Base-by-base conservation (phyloP, 2,888 invertebrate species). In the Drepanosiphum platanoidis region DNA sequence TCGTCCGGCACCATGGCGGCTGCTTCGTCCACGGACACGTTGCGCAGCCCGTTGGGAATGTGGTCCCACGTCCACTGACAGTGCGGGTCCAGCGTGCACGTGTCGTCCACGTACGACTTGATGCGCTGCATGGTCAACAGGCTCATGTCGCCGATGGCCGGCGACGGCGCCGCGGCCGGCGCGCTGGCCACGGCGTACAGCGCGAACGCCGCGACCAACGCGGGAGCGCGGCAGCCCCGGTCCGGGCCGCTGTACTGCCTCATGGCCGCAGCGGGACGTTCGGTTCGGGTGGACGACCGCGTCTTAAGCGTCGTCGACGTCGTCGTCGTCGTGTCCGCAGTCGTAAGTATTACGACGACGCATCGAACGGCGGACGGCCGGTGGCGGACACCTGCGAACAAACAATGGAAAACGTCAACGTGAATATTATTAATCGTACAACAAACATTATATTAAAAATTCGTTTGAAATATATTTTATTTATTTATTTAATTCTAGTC, bases 31-130 rank as follows among this genome's bases (percentile, higher is more conserved):
- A 15, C 61, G 34, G 86, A 36, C 61, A 86, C 86, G 66, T 80
- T 86, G 18, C 8, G 27, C 77, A 74, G 36, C 3, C 80, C 86
- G 52, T 81, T 68, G 1, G 34, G 39, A 13, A 30, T 27, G 7
- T 30, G 66, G 75, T 75, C 83, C 83, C 83, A 84, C 64, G 66
- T 39, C 83, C 83, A 84, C 36, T 84, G 83, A 39, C 83, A 84
- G 52, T 84, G 83, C 34, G 83, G 83, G 30, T 84, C 83, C 66
- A 84, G 8, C 15, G 83, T 75, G 36, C 83, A 84, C 74, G 83
- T 75, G 36, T 84, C 83, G 74, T 84, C 83, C 68, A 84, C 83
- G 52, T 75, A 84, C 30, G 83, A 84, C 39, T 84, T 84, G 30
- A 84, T 74, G 22, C 83, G 83, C 36, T 84, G 83, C 83, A 84